Base-by-base conservation (phyloP, 2,113 vertebrate species). In the Pelodiscus sinensis region DNA sequence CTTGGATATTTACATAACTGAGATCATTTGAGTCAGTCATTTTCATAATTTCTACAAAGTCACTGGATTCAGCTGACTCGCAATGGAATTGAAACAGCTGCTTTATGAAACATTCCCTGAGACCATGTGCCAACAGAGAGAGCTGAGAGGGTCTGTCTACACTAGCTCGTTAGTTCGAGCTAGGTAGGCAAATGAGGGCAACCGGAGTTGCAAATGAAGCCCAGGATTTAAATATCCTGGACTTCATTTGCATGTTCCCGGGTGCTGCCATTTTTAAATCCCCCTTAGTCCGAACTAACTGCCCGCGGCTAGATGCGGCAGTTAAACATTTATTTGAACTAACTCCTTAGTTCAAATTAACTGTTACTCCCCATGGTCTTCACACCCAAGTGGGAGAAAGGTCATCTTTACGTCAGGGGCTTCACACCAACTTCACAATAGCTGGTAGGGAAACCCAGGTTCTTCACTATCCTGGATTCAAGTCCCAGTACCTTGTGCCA, bases 41-140 rank as follows among this genome's bases (percentile, higher is more conserved):
- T 89, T 87, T 31, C 24, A 12, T 57, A 81, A 83, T 57, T 81
- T 15, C 35, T 82, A 44, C 2, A 38, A 38, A 73, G 38, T 50
- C 2, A 65, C 4, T 73, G 50, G 50, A 21, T 89, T 73, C 15
- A 24, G 12, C n/a, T 79, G 5, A 6, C 1, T 82, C 12, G 75
- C 31, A 56, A 5, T 29, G 15, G 8, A 31, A 8, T 50, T 87
- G 52, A 77, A 25, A 88, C 2, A 81, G 16, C 2, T 84, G 2
- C 35, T 73, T 73, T 73, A 73, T 12, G 38, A 11, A 73, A 73
- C 1, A 21, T 56, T 84, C 84, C 10, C 6, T 85, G 84, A 52
- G 21, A 0, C 0, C 6, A 80, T 82, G 77, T 52, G 3, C 44
- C 57, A 18, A 62, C 24, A 78, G 1, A 21, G 35, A 85, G 6